phyloP scores from a whole-genome alignment of 2,888 invertebrate species.

The Calliphora vomitoria region DNA sequence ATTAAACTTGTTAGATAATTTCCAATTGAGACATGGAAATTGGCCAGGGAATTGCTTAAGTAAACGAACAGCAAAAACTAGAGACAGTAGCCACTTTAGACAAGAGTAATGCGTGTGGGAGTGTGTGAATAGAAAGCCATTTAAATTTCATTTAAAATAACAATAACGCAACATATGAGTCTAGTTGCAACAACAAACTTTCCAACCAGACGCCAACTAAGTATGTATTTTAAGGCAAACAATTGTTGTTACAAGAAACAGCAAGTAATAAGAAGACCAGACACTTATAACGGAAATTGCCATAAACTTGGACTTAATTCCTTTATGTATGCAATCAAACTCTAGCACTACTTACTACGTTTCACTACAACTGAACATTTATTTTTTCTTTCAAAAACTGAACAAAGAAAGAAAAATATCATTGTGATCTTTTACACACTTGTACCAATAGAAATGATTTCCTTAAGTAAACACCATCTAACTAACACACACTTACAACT shows the following conservation, averaged over 20 bases:
- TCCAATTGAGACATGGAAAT: slow-evolving; percentile 61
- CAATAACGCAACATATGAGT: slow-evolving; percentile 62
- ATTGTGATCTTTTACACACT: slow-evolving; percentile 53
- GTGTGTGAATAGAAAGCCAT: slow-evolving; percentile 41
- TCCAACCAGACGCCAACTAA: slow-evolving; percentile 41
- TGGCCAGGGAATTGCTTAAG: slow-evolving; percentile 22
- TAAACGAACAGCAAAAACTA: background rate
- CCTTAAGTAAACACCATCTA: slow-evolving; percentile 61
- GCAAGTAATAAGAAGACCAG: slow-evolving; percentile 30
- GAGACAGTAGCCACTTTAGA: background rate
- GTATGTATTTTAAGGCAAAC: slow-evolving; percentile 27
- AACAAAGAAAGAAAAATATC: slow-evolving; percentile 44
- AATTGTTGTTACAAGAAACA: slow-evolving; percentile 42
- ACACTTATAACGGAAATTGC: slow-evolving; percentile 59
- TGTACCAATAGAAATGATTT: slow-evolving; percentile 62
- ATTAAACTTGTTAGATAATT: slow-evolving; percentile 52
- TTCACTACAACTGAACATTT: slow-evolving; percentile 2
- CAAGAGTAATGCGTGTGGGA: background rate
- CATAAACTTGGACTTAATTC: slow-evolving; percentile 67
- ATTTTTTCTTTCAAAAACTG: background rate
- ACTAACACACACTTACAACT: background rate
- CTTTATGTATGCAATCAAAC: slow-evolving; percentile 11
- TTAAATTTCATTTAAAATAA: slow-evolving; percentile 65
- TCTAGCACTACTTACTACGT: background rate
- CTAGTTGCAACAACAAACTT: slow-evolving; percentile 47